Percentiles rank a stretch among this genome's conserved stretches.
Conservation (phyloP, 2,888 invertebrate genomes). For the Cremastobaeus sp. region DNA sequence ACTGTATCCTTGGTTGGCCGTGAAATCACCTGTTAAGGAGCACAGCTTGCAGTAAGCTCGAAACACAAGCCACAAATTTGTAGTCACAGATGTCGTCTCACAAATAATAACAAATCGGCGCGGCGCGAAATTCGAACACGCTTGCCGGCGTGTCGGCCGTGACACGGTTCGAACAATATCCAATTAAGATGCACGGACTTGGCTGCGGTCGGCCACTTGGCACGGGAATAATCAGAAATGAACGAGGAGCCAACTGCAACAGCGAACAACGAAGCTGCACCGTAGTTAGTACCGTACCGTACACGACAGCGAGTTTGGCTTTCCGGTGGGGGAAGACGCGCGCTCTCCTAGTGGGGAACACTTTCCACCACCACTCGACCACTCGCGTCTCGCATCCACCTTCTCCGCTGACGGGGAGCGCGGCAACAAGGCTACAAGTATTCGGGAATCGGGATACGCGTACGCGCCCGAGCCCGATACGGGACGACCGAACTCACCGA, state of each 20-base stretch:
- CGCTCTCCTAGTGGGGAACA: conserved; percentile 23
- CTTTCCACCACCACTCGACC: conserved; percentile 30
- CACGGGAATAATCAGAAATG: conserved; percentile 25
- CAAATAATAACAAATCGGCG: conserved; percentile 11
- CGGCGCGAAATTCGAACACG: conserved; percentile 17
- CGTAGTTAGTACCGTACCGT: conserved; percentile 30
- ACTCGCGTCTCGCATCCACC: conserved; percentile 3
- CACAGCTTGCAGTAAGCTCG: conserved; percentile 15
- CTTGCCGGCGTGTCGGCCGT: neutral
- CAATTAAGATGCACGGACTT: conserved; percentile 6
- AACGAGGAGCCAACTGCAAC: conserved; percentile 30
- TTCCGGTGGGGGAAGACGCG: conserved; percentile 34
- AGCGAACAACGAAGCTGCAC: conserved; percentile 31
- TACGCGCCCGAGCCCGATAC: too few relatives aligned
- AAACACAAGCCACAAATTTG: conserved; percentile 10
- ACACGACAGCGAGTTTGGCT: conserved; percentile 27
- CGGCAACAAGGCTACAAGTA: neutral
- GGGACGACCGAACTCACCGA: neutral
- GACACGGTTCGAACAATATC: conserved; percentile 4
- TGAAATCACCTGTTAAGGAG: neutral
- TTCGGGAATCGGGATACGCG: too few relatives aligned
- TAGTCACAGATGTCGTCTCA: conserved; percentile 42
- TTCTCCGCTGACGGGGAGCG: conserved; percentile 23
- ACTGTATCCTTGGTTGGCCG: too few relatives aligned
- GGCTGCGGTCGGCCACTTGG: conserved; percentile 10